Evolutionary conservation across 1,140 invertebrate genomes (phyloP).

Genomic region (Araneus ventricosus): DNA sequence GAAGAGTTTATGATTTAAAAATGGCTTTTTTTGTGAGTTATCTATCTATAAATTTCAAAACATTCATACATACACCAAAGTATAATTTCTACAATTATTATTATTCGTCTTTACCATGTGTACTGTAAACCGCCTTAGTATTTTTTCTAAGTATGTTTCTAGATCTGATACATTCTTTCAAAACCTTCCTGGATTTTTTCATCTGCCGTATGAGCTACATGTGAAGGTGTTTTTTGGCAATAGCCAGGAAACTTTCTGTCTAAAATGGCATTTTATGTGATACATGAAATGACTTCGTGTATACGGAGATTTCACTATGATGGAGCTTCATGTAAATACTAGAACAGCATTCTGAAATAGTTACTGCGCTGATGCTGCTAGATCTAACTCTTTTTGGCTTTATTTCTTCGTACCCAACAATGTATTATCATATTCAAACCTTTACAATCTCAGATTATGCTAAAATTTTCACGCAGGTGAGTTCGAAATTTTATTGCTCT

Average conservation of each 20-base stretch:
- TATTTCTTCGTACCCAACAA: background rate
- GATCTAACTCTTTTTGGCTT: background rate
- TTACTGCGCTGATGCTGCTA: no score
- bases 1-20: no score
- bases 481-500: background rate
- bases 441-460: background rate
- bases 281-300: background rate
- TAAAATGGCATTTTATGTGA: background rate
- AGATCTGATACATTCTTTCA: background rate
- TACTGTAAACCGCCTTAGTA: no score
- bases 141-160: background rate
- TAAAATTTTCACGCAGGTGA: background rate
- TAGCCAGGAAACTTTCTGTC: background rate
- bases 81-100: no score
- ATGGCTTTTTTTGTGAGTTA: no score
- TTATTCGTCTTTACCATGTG: no score
- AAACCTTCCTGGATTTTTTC: background rate
- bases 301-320: background rate
- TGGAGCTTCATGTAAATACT: background rate
- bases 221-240: background rate
- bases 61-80: no score
- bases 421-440: conserved; percentile 4
- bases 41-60: no score
- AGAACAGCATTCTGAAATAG: background rate
- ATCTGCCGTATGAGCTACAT: background rate